Evolutionary conservation across 2,113 vertebrate species (phyloP).

Genomic region (Ancistrus triradiatus): DNA sequence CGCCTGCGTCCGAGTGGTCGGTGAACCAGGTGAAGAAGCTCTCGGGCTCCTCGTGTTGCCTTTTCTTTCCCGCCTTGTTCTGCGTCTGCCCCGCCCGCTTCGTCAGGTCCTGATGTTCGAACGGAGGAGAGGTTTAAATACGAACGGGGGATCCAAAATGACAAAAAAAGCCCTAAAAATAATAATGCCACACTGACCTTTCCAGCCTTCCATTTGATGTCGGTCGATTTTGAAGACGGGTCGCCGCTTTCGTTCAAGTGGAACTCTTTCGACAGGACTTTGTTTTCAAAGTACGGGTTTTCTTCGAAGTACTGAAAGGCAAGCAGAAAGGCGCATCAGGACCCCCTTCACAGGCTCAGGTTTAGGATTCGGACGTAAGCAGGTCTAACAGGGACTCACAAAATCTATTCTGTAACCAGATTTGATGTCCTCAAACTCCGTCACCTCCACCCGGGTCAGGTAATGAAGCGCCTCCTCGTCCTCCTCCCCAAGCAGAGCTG

Average conservation of each 20-base stretch:
- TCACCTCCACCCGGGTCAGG: constrained; percentile 89
- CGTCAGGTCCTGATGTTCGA: constrained; percentile 88
- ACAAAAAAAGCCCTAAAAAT: too few species aligned
- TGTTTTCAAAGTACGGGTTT: constrained; percentile 91
- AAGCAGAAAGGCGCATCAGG: neutral
- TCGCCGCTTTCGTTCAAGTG: constrained; percentile 88
- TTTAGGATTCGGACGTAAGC: too few species aligned
- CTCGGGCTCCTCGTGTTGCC: constrained; percentile 88
- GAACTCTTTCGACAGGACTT: constrained; percentile 91
- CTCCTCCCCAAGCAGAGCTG: constrained; percentile 85
- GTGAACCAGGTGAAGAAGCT: constrained; percentile 92
- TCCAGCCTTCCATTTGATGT: constrained; percentile 91
- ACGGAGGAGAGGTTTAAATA: too few species aligned
- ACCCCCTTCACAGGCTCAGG: too few species aligned
- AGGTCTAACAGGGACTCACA: too few species aligned
- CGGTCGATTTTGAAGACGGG: constrained; percentile 87
- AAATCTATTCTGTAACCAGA: constrained; percentile 97
- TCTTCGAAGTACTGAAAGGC: constrained; percentile 83
- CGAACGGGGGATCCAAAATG: too few species aligned
- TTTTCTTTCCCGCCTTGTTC: constrained; percentile 86
- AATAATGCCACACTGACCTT: constrained; percentile 66
- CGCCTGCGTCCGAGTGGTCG: constrained; percentile 84
- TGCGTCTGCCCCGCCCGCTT: constrained; percentile 84
- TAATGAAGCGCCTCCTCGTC: constrained; percentile 89
- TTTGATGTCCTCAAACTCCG: constrained; percentile 92